phyloP scores from a whole-genome alignment of 2,888 invertebrate species.

The Cryptophagus acutangulus region DNA sequence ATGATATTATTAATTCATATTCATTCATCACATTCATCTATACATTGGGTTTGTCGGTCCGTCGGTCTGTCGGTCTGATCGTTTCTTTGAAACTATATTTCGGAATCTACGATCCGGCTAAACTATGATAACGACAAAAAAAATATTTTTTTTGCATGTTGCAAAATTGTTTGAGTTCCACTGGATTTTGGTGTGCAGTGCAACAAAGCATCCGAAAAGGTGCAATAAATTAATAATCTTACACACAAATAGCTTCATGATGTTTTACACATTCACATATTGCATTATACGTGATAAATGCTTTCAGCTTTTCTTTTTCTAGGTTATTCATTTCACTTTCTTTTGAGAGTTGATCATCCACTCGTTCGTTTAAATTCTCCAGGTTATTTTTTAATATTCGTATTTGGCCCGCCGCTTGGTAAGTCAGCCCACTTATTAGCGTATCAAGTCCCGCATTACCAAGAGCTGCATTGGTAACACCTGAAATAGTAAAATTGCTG shows the following conservation, averaged over 20 bases:
- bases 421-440: conserved; percentile 48
- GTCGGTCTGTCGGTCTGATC: too few relatives aligned
- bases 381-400: conserved; percentile 47
- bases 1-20: too few relatives aligned
- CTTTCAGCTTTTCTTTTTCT: conserved; percentile 12
- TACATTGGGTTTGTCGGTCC: too few relatives aligned
- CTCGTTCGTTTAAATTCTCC: conserved; percentile 20
- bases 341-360: conserved; percentile 6
- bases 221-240: conserved; percentile 18
- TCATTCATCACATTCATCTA: too few relatives aligned
- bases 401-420: conserved; percentile 50
- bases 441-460: conserved; percentile 52
- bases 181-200: too few relatives aligned
- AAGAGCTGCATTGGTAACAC: conserved; percentile 46
- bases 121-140: too few relatives aligned
- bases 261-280: conserved; percentile 32
- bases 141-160: too few relatives aligned
- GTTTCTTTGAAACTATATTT: too few relatives aligned
- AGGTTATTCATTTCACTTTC: conserved; percentile 2
- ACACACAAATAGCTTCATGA: conserved; percentile 37
- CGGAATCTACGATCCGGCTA: too few relatives aligned
- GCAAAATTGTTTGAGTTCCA: too few relatives aligned
- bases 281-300: conserved; percentile 16
- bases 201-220: too few relatives aligned
- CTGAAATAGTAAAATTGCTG: too few relatives aligned